phyloP scores from a whole-genome alignment of 2,888 invertebrate genomes.

The Cephus pulcher region DNA sequence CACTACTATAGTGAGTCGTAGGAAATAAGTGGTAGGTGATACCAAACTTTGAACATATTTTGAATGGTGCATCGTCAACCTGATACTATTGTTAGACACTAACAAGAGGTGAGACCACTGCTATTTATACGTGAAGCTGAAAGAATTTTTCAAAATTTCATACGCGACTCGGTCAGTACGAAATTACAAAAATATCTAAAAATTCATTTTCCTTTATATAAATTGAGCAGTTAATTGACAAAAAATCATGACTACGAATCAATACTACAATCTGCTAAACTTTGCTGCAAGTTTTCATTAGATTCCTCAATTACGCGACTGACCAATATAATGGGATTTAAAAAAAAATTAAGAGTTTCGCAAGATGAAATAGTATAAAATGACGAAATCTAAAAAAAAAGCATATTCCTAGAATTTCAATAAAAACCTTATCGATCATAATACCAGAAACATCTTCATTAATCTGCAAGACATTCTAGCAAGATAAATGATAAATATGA shows the following conservation, averaged over 20 bases:
- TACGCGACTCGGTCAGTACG: neutral
- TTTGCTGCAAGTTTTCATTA: neutral
- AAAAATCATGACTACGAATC: neutral
- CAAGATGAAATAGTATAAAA: too few species aligned
- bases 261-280: neutral
- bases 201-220: neutral
- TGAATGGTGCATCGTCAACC: slow-evolving; percentile 49
- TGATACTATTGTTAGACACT: slow-evolving; percentile 39
- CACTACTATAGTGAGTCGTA: slow-evolving; percentile 51
- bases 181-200: neutral
- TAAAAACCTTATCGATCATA: neutral
- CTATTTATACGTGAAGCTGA: neutral
- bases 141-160: neutral
- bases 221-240: neutral
- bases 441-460: neutral
- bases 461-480: neutral
- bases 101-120: slow-evolving; percentile 41
- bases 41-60: slow-evolving; percentile 33
- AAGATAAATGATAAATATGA: neutral
- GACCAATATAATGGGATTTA: neutral
- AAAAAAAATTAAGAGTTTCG: neutral
- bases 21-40: slow-evolving; percentile 42
- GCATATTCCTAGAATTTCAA: neutral
- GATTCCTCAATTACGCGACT: neutral
- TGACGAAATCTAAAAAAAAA: neutral